Percentiles rank a stretch among this genome's conserved stretches.
phyloP scores from a whole-genome alignment of 1,140 invertebrate species.

The Spodoptera litura region DNA sequence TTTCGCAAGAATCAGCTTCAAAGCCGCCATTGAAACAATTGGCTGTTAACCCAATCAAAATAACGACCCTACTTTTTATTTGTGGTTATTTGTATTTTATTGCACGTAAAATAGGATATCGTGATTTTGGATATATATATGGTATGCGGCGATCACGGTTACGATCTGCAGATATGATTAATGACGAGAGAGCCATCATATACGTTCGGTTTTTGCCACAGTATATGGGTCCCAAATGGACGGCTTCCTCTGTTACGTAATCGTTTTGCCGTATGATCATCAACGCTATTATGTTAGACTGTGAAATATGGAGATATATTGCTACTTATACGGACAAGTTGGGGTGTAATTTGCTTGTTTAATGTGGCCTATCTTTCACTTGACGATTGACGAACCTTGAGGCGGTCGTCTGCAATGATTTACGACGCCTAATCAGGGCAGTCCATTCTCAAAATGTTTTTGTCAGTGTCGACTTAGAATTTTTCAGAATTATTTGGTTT shows the following conservation, averaged over 20 bases:
- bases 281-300: slow-evolving; percentile 21
- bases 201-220: slow-evolving; percentile 35
- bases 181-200: slow-evolving; percentile 44
- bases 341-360: slow-evolving; percentile 15
- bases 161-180: slow-evolving; percentile 48
- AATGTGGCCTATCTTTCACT: slow-evolving; percentile 26
- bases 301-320: slow-evolving; percentile 34
- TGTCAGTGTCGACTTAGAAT: no score
- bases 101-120: slow-evolving; percentile 22
- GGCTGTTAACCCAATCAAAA: slow-evolving; percentile 22
- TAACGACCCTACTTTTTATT: slow-evolving; percentile 10
- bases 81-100: slow-evolving; percentile 29
- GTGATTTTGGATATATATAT: slow-evolving; percentile 24
- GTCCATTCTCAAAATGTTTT: neutral
- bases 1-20: neutral
- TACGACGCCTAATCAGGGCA: neutral
- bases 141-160: slow-evolving; percentile 13
- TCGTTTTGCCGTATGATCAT: slow-evolving; percentile 38
- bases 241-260: slow-evolving; percentile 46
- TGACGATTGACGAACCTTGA: slow-evolving; percentile 6
- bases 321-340: slow-evolving; percentile 23
- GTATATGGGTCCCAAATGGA: slow-evolving; percentile 45
- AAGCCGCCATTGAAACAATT: neutral
- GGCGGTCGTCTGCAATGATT: neutral
- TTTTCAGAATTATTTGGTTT: no score